Conservation (phyloP, 2,888 invertebrate species). For the Lasioglossum figueresi region DNA sequence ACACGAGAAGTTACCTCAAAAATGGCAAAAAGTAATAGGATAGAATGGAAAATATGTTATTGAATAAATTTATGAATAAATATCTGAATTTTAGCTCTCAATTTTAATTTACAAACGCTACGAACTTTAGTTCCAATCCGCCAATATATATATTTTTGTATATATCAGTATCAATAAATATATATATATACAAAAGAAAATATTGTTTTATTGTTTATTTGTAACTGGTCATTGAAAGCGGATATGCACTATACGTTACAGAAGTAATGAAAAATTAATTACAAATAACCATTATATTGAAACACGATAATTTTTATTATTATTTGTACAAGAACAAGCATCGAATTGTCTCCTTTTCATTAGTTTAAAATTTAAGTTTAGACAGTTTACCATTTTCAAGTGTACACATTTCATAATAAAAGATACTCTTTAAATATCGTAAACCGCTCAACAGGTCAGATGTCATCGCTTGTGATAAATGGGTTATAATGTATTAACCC, state of each 20-base stretch:
- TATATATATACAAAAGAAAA: neutral
- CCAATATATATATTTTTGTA: no score
- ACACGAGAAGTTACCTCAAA: no score
- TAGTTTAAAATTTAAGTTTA: neutral
- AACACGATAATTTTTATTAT: neutral
- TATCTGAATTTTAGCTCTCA: no score
- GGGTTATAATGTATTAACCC: conserved; percentile 58
- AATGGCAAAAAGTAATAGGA: no score
- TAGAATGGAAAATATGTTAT: no score
- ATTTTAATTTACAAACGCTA: no score
- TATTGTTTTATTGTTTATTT: neutral
- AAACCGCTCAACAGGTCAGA: conserved; percentile 39
- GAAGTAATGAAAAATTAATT: neutral
- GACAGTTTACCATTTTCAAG: neutral
- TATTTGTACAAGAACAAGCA: neutral
- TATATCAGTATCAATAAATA: no score
- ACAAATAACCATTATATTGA: neutral
- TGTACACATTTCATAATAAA: neutral
- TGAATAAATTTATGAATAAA: no score
- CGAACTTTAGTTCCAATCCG: no score
- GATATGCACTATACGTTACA: neutral
- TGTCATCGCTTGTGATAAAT: conserved; percentile 53
- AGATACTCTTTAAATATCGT: conserved; percentile 8
- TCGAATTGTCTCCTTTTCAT: neutral
- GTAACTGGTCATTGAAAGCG: neutral